Evolutionary conservation across 2,797 vertebrate species (phyloP).

Genomic region (Zalophus californianus): DNA sequence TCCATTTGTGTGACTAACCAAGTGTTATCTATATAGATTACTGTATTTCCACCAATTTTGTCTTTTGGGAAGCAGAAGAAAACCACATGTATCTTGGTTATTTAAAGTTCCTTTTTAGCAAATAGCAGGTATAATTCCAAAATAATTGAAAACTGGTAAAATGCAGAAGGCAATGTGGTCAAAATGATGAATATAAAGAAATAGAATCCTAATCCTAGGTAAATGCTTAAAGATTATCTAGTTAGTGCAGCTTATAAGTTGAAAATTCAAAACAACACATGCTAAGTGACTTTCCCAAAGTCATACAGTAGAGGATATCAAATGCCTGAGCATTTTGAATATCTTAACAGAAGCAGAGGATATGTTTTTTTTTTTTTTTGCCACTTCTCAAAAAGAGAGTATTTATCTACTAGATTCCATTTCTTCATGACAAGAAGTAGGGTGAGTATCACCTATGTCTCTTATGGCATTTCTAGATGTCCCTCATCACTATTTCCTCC

Average conservation of each 20-base stretch:
- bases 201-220: neutral
- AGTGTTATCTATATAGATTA: slow-evolving; percentile 17
- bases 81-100: slow-evolving; percentile 15
- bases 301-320: neutral
- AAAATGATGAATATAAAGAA: slow-evolving; percentile 54
- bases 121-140: slow-evolving; percentile 76
- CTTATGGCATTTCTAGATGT: neutral
- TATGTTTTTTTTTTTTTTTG: neutral
- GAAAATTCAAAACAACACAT: neutral
- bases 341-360: neutral
- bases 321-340: neutral
- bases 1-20: slow-evolving; percentile 19
- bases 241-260: neutral
- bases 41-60: slow-evolving; percentile 48
- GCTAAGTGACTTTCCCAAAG: neutral
- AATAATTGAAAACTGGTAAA: slow-evolving; percentile 71
- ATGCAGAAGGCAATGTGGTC: slow-evolving; percentile 25
- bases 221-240: neutral
- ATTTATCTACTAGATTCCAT: neutral
- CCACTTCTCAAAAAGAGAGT: neutral
- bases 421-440: neutral
- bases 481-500: neutral
- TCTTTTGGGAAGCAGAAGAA: slow-evolving; percentile 47
- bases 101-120: slow-evolving; percentile 73
- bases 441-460: neutral